Evolutionary conservation across 2,113 vertebrate species (phyloP).

Genomic region (Nyctereutes procyonoides): DNA sequence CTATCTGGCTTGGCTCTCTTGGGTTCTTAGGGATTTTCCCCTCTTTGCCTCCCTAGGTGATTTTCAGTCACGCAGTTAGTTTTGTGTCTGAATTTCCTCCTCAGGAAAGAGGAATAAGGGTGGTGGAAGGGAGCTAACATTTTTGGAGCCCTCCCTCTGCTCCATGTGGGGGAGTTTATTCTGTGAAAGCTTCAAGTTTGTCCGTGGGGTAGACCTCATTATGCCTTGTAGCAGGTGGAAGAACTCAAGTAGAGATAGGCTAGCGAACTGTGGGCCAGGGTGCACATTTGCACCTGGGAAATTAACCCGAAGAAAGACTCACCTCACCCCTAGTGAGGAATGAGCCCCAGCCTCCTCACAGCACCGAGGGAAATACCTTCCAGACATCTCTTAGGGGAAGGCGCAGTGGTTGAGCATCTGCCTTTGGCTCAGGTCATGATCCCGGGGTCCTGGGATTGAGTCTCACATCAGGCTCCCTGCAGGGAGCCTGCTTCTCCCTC

Average conservation of each 20-base stretch:
- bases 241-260: not conserved
- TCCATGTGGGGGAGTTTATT: not conserved
- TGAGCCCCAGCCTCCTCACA: not conserved
- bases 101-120: rapidly evolving
- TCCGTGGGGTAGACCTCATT: not conserved
- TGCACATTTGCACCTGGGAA: not conserved
- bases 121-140: not conserved
- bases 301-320: not conserved
- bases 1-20: not conserved
- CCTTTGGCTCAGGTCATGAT: too few relatives aligned
- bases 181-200: not conserved
- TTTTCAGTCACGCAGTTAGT: not conserved
- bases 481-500: too few relatives aligned
- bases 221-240: rapidly evolving
- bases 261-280: too few relatives aligned
- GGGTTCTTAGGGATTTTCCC: not conserved
- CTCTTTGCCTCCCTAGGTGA: not conserved
- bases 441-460: too few relatives aligned
- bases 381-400: not conserved
- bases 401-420: too few relatives aligned
- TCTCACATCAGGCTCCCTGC: too few relatives aligned
- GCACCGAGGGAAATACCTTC: not conserved
- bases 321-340: rapidly evolving
- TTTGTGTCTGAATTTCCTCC: not conserved
- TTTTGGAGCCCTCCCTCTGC: not conserved